phyloP scores from a whole-genome alignment of 1,140 invertebrate species.

The Telenomus remus region DNA sequence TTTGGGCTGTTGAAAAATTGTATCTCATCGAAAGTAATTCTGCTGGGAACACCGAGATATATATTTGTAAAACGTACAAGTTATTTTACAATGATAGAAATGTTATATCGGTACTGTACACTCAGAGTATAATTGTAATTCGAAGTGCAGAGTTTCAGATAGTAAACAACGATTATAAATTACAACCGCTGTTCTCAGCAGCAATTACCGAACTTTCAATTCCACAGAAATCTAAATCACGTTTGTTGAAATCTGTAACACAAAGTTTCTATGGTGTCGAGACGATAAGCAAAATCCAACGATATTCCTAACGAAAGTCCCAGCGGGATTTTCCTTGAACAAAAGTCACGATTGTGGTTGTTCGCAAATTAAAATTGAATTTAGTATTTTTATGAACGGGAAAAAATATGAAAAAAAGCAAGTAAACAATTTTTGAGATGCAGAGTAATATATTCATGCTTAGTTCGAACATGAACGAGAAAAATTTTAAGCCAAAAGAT shows the following conservation, averaged over 20 bases:
- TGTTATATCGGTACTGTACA: constrained; percentile 8
- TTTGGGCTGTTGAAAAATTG: constrained; percentile 19
- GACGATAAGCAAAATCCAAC: constrained; percentile 12
- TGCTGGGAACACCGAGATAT: constrained; percentile 29
- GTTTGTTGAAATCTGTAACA: constrained; percentile 29
- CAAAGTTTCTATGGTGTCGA: constrained; percentile 40
- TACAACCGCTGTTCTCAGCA: constrained; percentile 24
- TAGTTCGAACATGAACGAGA: constrained; percentile 14
- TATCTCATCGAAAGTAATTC: constrained; percentile 7
- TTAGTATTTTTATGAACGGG: constrained; percentile 45
- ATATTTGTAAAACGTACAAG: constrained; percentile 8
- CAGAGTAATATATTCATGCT: constrained; percentile 20
- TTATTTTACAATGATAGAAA: constrained; percentile 14
- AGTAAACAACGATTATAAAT: background rate
- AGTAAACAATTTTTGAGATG: background rate
- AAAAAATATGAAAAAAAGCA: background rate
- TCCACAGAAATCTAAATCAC: constrained; percentile 47
- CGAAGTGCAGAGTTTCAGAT: constrained; percentile 1
- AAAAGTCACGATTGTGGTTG: constrained; percentile 27
- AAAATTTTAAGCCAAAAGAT: background rate
- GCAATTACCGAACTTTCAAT: constrained; percentile 20
- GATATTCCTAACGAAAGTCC: constrained; percentile 32
- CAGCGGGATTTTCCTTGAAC: constrained; percentile 13
- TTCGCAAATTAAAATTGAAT: constrained; percentile 41
- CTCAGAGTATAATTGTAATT: constrained; percentile 3